phyloP scores from a whole-genome alignment of 64 coral and sea anemone genomes.

The Hydrozoanthus tunicans region DNA sequence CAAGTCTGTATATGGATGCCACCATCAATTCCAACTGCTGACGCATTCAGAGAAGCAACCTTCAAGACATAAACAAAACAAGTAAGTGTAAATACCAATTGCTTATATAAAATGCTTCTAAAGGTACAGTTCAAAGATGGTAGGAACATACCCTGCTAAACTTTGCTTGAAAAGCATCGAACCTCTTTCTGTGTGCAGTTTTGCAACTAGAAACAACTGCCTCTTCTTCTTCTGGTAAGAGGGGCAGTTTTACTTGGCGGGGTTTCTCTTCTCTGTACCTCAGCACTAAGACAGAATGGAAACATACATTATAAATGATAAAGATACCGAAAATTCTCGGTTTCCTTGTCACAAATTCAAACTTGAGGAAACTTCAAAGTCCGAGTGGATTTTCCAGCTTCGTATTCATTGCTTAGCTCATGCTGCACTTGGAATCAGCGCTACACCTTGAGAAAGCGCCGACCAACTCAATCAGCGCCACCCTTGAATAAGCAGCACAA shows the following conservation, averaged over 20 bases:
- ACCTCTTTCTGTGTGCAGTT: conserved; percentile 50
- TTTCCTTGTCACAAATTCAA: too few species aligned
- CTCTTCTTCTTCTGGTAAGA: conserved; percentile 66
- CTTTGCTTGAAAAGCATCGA: conserved; percentile 61
- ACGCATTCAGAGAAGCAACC: conserved; percentile 71
- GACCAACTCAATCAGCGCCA: too few species aligned
- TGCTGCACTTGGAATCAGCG: too few species aligned
- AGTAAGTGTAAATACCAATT: neutral
- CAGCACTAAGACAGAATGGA: conserved; percentile 49
- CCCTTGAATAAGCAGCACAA: too few species aligned
- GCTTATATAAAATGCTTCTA: neutral
- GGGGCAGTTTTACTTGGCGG: conserved; percentile 45
- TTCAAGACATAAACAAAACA: neutral
- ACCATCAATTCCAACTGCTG: conserved; percentile 75
- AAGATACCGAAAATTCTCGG: too few species aligned
- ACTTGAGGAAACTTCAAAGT: too few species aligned
- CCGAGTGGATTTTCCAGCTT: too few species aligned
- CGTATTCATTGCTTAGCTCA: too few species aligned
- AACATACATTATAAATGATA: neutral
- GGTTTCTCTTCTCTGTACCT: conserved; percentile 66
- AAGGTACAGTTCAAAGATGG: neutral
- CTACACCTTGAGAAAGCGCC: too few species aligned
- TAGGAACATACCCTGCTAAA: conserved; percentile 74
- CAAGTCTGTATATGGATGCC: conserved; percentile 93
- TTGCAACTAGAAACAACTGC: conserved; percentile 60